Base-by-base conservation (phyloP, 2,113 vertebrate genomes). In the Rissa tridactyla region DNA sequence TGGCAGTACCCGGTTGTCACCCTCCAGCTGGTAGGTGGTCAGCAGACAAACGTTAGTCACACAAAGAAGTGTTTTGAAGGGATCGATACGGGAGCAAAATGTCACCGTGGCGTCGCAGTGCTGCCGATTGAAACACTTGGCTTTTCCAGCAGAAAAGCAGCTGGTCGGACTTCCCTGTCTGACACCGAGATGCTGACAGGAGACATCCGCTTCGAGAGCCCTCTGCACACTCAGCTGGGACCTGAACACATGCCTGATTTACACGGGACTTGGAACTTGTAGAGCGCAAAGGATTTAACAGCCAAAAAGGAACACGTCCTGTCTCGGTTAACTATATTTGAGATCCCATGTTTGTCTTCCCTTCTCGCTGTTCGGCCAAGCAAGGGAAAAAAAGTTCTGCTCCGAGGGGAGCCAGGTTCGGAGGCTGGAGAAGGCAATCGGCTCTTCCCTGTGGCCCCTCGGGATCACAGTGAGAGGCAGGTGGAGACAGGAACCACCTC, bases 41-140 rank as follows among this genome's bases (percentile, higher is more conserved):
- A 3, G 1, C 0, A n/a, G 55, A 1, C 68, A 2, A 7, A 1
- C 20, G 23, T 13, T 52, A 1, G 32, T 29, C 22, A 10, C 1
- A 13, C 29, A 27, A 15, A 60, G 11, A 3, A 40, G 19, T 0
- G 36, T 54, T 75, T 42, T 1, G 38, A 36, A 76, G 44, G 38
- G 42, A 34, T 30, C 1, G 3, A 11, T 15, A 1, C 0, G 68
- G 55, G 44, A 75, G 64, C 26, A 46, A 5, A 47, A 26, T 0
- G 19, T 90, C 93, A 1, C 82, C 10, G 2, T 10, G 32, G 94
- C 30, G 68, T 77, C 66, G 5, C 77, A 5, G 55, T 3, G 42
- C 61, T 75, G 91, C 49, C 78, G 55, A 4, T 64, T 27, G 3
- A 47, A 65, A 61, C 2, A 1, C 25, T 72, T 57, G 84, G 54